Evolutionary conservation across 2,888 invertebrate species (phyloP), one percentile per base, ranked within the genome.

Genomic region (Exocentrus adspersus): DNA sequence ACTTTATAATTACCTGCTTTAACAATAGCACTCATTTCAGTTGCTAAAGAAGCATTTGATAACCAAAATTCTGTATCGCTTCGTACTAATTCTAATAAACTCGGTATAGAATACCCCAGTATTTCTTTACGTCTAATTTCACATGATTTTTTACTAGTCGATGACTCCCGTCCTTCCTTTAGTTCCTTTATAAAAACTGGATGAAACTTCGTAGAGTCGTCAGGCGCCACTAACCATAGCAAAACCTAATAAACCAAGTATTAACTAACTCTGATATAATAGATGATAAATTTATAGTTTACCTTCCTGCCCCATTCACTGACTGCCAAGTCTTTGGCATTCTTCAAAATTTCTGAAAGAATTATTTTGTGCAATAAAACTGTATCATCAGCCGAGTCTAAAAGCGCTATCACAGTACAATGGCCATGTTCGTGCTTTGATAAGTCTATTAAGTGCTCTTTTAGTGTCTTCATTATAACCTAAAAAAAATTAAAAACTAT

Each of bases 301-400:
- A 97, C 93, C 84, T 92, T 92, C 67, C 92, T 88, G 0, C 97
- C 97, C 87, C 92, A 90, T 79, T 93, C 92, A 78, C 91, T 90
- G 37, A 85, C 84, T 0, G 90, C 90, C 24, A 97, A 84, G 2
- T 90, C 90, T 67, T 87, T 85, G 16, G 93, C 77, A 64, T 89
- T 87, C 28, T 84, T 86, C 28, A 91, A 82, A 66, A 97, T 83
- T 65, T 92, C 91, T 68, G 89, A 85, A 9, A 93, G 84, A 42
- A 94, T 86, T 0, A 91, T 88, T 81, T 97, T 97, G 76, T 92
- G 92, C 16, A 97, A 87, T 0, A 97, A 86, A 58, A 94, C 93
- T 0, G 97, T 98, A 79, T 98, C 98, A 79, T 98, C 98, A 1
- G 96, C 90, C 0, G 89, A 86, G 80, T 98, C 97, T 70, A 97